Percentiles rank a stretch among this genome's conserved stretches.
phyloP scores from a whole-genome alignment of 2,113 vertebrate species.

The Onychostruthus taczanowskii region DNA sequence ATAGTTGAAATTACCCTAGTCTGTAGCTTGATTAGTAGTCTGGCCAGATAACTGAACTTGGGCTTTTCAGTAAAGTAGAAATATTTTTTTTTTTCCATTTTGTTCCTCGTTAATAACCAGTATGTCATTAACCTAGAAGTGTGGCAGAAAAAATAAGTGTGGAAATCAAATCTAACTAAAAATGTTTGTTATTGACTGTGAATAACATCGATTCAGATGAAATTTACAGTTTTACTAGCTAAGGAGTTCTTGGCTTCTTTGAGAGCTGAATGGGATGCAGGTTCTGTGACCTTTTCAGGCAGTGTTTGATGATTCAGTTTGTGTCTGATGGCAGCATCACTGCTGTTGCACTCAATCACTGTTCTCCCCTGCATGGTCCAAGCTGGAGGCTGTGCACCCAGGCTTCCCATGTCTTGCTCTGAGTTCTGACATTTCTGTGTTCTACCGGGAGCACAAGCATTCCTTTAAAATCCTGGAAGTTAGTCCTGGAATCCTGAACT shows the following conservation, averaged over 20 bases:
- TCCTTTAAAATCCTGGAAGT: not conserved
- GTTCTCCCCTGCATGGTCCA: not conserved
- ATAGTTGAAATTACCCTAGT: not conserved
- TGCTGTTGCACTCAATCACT: not conserved
- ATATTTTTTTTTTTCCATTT: not conserved
- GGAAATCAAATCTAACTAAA: not conserved
- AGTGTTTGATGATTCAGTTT: not conserved
- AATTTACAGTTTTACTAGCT: not conserved
- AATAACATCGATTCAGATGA: not conserved
- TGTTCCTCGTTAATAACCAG: not conserved
- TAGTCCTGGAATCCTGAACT: not conserved
- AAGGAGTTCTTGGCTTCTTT: not conserved
- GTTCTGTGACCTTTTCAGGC: not conserved
- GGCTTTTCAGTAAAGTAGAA: not conserved
- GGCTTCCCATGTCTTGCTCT: not conserved
- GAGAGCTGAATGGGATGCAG: not conserved
- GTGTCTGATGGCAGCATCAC: not conserved
- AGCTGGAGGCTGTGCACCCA: not conserved
- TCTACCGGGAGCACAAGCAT: not conserved
- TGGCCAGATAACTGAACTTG: not conserved
- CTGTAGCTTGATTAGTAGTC: not conserved
- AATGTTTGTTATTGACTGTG: not conserved
- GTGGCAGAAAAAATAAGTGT: not conserved
- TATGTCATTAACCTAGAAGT: not conserved
- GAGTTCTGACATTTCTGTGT: not conserved